A percentile compares a stretch with the other conserved stretches of the same genome.
Evolutionary conservation across 2,113 vertebrate species (phyloP).

Genomic region (Anthoscopus minutus): DNA sequence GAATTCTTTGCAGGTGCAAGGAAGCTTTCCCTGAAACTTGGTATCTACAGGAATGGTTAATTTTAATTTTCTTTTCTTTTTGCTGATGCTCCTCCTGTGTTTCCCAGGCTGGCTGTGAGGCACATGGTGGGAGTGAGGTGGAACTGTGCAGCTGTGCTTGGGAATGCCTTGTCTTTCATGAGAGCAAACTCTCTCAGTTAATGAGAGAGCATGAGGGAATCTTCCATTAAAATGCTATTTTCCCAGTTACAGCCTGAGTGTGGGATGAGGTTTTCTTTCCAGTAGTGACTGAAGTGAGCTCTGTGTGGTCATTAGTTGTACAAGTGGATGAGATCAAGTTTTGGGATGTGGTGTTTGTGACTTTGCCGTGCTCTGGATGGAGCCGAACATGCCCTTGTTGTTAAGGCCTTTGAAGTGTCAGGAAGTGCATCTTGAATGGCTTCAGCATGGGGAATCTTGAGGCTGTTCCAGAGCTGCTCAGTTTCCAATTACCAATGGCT

Average conservation of each 20-base stretch:
- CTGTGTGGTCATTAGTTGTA: neutral
- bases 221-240: neutral
- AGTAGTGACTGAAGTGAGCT: neutral
- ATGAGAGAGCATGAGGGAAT: neutral
- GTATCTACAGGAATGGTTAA: neutral
- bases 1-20: neutral
- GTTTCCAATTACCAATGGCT: conserved; percentile 15
- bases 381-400: conserved; percentile 19
- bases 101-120: neutral
- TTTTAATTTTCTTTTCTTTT: neutral
- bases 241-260: neutral
- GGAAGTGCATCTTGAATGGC: conserved; percentile 41
- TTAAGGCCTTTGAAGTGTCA: conserved; percentile 47
- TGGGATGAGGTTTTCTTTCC: neutral
- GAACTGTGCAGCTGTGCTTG: neutral
- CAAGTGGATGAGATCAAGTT: neutral
- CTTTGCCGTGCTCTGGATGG: neutral
- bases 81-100: neutral
- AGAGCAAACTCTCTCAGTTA: neutral
- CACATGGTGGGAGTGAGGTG: neutral
- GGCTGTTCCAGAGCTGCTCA: conserved; percentile 31
- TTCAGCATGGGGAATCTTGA: conserved; percentile 32
- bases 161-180: neutral
- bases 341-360: neutral
- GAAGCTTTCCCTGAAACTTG: neutral